Evolutionary conservation across 2,797 vertebrate species (phyloP).

Genomic region (Hydrophis major): DNA sequence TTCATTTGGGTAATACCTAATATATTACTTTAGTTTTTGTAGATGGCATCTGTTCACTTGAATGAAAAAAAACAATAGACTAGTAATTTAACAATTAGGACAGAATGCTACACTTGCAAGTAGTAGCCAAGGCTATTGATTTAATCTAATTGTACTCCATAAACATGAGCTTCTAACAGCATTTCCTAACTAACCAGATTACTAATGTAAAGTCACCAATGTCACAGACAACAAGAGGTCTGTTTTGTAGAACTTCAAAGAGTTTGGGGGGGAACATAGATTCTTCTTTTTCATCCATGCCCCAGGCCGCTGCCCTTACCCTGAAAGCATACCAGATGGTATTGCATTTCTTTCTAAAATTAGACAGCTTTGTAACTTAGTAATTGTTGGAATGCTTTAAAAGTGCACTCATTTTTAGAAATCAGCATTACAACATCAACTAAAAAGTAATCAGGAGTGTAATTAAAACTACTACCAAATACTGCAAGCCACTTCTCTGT

Average conservation of each 20-base stretch:
- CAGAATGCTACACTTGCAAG: not conserved
- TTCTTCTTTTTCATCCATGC: not conserved
- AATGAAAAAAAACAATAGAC: not conserved
- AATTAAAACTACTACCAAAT: not conserved
- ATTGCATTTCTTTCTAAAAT: not conserved
- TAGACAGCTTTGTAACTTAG: not conserved
- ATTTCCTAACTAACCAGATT: not conserved
- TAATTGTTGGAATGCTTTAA: not conserved
- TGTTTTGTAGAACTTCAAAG: not conserved
- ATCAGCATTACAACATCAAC: not conserved
- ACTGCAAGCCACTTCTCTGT: not conserved
- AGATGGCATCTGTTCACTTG: not conserved
- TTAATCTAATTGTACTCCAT: not conserved
- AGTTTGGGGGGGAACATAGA: not conserved
- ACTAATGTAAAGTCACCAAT: constrained; percentile 2
- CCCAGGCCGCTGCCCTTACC: not conserved
- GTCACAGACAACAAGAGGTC: not conserved
- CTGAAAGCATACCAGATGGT: not conserved
- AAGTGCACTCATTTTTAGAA: not conserved
- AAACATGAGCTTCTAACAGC: not conserved
- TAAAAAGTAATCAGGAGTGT: not conserved
- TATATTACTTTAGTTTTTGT: not conserved
- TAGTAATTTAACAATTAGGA: not conserved
- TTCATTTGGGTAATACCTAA: not conserved
- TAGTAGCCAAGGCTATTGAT: not conserved